Base-by-base conservation (phyloP, 2,888 invertebrate species). In the Odontocerum albicorne region DNA sequence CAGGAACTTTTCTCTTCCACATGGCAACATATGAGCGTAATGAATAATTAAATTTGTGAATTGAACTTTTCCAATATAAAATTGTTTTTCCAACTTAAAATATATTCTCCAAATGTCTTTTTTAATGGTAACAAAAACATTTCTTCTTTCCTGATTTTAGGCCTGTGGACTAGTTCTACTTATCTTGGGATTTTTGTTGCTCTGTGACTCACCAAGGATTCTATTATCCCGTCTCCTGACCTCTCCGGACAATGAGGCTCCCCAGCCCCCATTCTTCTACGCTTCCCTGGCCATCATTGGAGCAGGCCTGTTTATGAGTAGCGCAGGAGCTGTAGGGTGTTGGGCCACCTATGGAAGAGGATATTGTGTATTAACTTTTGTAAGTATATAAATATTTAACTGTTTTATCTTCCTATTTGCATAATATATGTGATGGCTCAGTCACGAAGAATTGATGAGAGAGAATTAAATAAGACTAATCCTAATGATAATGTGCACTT, bases 261-360 rank as follows among this genome's bases (percentile, higher is more conserved):
- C 83, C 1, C 86, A 90, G 65, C 88, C 91, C 0, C 77, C 90
- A 10, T 84, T 91, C 64, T 87, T 90, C 67, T 91, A 91, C 66
- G 75, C 88, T 4, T 85, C 89, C 0, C 76, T 91, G 43, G 86
- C 83, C 2, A 69, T 88, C 44, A 79, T 88, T n/a, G 77, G 80
- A 0, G 76, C 86, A 0, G 91, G 91, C 1, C 75, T 90, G 49
- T 70, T 84, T 27, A 80, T 88, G 45, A 83, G 87, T 49, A 75
- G 85, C 4, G 81, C 85, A 1, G 85, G 88, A 2, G 82, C 90
- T 39, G 71, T 90, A 15, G 91, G 91, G 42, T 91, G 88, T 69
- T 91, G 90, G 90, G 89, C 89, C 1, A 85, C 87, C 1, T 89
- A 88, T 65, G 77, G 88, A 64, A 84, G 86, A 62, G 88, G 85